Base-by-base conservation (phyloP, 2,113 vertebrate species). In the Diphyllodes magnificus region DNA sequence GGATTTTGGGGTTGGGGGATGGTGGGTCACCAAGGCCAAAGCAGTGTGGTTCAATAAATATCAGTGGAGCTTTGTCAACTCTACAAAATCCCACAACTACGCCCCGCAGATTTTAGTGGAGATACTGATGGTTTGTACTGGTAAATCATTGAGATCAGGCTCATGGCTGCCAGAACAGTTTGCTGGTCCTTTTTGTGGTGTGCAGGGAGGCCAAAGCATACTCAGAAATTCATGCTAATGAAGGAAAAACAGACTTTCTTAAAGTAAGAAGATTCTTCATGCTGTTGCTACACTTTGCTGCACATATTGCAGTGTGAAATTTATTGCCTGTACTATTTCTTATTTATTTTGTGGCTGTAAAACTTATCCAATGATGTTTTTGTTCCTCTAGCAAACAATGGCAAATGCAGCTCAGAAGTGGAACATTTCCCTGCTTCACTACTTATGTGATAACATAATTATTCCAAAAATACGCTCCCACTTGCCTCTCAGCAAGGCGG, bases 381-480 rank as follows among this genome's bases (percentile, higher is more conserved):
- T 88, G 50, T 75, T 92, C 65, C 51, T 84, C 53, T 33, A 88
- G 49, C 65, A 86, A 94, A 94, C 49, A 94, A 89, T 71, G 69
- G 73, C 75, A 94, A 94, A 81, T 19, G 45, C 51, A 63, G 71
- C 60, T 93, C 81, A 45, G 50, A 91, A 84, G 40, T 20, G 57
- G 82, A 93, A 82, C 54, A 86, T 73, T 88, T 85, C 63, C n/a
- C 40, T 80, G 50, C 79, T 86, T 88, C 82, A 22, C 40, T 77
- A 50, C 82, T 88, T 90, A 69, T 35, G 54, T 71, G 78, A 60
- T 91, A 89, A 88, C 42, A 71, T 66, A 94, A 94, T 94, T 86
- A 86, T 80, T 63, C 42, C 51, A 88, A 83, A 94, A 92, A 61
- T 86, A 83, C 3, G 35, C 40, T 82, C 60, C 63, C 51, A 15